A percentile compares a stretch with the other conserved stretches of the same genome.
Conservation (phyloP, 2,888 invertebrate genomes). For the Candidula unifasciata region DNA sequence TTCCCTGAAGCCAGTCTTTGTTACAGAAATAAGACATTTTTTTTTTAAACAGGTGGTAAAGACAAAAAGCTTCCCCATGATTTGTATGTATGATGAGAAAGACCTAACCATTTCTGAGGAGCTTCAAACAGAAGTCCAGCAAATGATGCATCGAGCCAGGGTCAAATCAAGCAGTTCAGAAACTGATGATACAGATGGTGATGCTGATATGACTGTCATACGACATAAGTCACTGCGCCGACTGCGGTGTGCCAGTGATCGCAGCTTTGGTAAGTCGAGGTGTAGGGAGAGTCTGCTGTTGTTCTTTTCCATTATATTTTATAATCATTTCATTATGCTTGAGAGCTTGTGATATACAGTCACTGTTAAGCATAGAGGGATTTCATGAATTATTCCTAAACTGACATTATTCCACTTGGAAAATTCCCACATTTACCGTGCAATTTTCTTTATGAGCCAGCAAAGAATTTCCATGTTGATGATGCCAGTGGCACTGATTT, state of each 20-base stretch:
- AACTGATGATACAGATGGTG: constrained; percentile 76
- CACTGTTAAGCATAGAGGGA: too few species aligned
- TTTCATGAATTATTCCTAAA: too few species aligned
- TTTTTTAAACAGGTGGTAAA: constrained; percentile 72
- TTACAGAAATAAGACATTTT: too few species aligned
- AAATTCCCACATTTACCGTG: too few species aligned
- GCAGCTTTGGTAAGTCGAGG: constrained; percentile 70
- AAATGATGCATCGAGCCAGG: constrained; percentile 67
- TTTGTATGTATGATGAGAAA: constrained; percentile 72
- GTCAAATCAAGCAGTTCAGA: constrained; percentile 75
- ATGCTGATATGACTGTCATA: constrained; percentile 77
- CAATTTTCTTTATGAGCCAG: too few species aligned
- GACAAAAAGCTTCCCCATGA: constrained; percentile 74
- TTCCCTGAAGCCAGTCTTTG: too few species aligned
- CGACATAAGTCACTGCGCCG: constrained; percentile 65
- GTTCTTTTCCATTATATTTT: too few species aligned
- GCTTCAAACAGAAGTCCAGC: constrained; percentile 73
- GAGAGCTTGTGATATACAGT: too few species aligned
- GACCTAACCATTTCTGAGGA: constrained; percentile 70
- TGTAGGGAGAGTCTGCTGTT: too few species aligned
- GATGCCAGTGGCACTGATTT: neutral
- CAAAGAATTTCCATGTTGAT: neutral
- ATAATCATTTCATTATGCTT: too few species aligned
- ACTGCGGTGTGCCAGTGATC: constrained; percentile 71
- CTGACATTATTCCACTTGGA: too few species aligned